Evolutionary conservation across 2,113 vertebrate genomes (phyloP).

Genomic region (Thalassarche chlororhynchos): DNA sequence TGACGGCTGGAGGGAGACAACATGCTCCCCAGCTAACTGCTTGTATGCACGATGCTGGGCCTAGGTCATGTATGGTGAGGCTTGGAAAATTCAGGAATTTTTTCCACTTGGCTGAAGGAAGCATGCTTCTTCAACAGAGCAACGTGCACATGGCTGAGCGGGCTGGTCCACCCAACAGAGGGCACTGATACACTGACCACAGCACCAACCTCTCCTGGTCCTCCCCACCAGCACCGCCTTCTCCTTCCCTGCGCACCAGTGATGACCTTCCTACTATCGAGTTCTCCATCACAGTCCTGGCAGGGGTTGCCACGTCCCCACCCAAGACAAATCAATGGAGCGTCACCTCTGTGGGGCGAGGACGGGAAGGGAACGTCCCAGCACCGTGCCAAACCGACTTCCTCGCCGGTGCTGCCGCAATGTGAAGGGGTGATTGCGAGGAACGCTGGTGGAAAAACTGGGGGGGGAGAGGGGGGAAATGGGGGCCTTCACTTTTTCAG

Average conservation of each 20-base stretch:
- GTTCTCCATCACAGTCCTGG: neutral
- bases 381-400: neutral
- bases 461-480: neutral
- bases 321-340: neutral
- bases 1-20: neutral
- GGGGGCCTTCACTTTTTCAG: conserved; percentile 73
- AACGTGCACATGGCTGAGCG: accelerated
- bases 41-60: neutral
- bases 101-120: neutral
- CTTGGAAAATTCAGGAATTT: neutral
- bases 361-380: neutral
- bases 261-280: neutral
- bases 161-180: neutral
- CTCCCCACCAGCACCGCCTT: neutral
- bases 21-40: neutral
- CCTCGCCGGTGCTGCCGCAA: neutral
- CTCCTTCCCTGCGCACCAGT: neutral
- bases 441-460: conserved; percentile 3
- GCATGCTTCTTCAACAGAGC: neutral
- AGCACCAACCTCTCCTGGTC: neutral
- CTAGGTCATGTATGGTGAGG: neutral
- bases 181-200: neutral
- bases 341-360: neutral
- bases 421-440: conserved; percentile 10
- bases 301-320: neutral